These are phyloP conservation scores for Caenorhabditis virilis DNA, from an alignment of 2,888 invertebrate species.

Conservation along the genomic window DNA sequence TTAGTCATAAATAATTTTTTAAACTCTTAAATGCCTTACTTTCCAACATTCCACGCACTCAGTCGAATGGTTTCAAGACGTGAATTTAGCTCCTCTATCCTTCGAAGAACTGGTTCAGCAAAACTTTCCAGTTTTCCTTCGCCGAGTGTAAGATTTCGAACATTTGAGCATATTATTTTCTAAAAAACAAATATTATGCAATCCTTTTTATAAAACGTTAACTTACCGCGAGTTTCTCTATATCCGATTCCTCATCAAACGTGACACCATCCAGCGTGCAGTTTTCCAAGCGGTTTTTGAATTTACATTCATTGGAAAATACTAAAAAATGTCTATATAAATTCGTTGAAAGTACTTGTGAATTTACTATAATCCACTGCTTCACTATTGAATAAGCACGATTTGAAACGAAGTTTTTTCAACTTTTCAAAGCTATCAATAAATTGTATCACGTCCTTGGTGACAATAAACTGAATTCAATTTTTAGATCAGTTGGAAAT, in stretches of 20 bases:
- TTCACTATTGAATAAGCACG: neutral
- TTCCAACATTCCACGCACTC: no score
- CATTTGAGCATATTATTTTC: neutral
- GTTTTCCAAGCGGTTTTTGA: neutral
- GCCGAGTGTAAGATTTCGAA: neutral
- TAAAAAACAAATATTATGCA: neutral
- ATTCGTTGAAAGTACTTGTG: neutral
- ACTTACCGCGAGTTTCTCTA: neutral
- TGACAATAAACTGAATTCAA: neutral
- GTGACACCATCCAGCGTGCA: neutral
- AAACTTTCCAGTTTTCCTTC: neutral
- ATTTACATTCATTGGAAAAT: neutral
- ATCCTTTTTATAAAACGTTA: neutral
- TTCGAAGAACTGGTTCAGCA: neutral
- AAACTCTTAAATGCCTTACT: no score
- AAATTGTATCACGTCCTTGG: neutral
- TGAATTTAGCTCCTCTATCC: neutral
- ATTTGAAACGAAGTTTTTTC: neutral
- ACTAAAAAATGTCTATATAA: neutral
- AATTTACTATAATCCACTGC: neutral
- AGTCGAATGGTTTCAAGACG: neutral
- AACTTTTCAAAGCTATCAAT: neutral
- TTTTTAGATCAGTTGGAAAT: no score
- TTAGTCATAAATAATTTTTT: no score
- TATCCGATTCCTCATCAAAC: neutral